Evolutionary conservation across 2,888 invertebrate genomes (phyloP).

Genomic region (Buathra laborator): DNA sequence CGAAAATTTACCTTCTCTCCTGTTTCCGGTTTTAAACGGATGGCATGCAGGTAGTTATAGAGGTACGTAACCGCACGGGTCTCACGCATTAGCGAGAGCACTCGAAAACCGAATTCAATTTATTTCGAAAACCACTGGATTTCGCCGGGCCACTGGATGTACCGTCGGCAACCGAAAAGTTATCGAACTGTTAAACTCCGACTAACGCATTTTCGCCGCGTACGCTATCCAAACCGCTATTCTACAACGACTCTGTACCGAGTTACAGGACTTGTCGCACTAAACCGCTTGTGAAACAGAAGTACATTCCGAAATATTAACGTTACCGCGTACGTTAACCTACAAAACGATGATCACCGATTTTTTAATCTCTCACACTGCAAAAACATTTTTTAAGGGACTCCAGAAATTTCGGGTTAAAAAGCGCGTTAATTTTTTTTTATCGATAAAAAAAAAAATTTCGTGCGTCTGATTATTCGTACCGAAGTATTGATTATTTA

Average conservation of each 20-base stretch:
- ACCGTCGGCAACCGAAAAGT: constrained; percentile 22
- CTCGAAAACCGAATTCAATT: constrained; percentile 42
- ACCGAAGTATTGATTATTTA: too few relatives aligned
- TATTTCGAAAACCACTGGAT: constrained; percentile 39
- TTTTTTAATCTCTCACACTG: too few relatives aligned
- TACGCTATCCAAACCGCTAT: background rate
- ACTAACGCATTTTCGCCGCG: constrained; percentile 9
- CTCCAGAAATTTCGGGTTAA: too few relatives aligned
- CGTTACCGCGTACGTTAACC: too few relatives aligned
- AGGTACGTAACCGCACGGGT: background rate
- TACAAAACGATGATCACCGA: too few relatives aligned
- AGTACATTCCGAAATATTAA: too few relatives aligned
- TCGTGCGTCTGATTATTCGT: too few relatives aligned
- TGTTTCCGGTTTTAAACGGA: background rate
- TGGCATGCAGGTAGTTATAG: background rate
- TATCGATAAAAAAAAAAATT: too few relatives aligned
- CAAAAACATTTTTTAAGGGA: too few relatives aligned
- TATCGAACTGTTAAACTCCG: constrained; percentile 35
- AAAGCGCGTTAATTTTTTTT: too few relatives aligned
- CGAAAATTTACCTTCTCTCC: background rate
- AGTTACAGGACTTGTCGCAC: background rate
- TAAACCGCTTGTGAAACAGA: background rate
- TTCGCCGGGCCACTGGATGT: constrained; percentile 6
- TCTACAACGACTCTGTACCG: background rate
- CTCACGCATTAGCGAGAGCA: background rate